Evolutionary conservation across 2,888 invertebrate species (phyloP).

Genomic region (Clanis bilineata): DNA sequence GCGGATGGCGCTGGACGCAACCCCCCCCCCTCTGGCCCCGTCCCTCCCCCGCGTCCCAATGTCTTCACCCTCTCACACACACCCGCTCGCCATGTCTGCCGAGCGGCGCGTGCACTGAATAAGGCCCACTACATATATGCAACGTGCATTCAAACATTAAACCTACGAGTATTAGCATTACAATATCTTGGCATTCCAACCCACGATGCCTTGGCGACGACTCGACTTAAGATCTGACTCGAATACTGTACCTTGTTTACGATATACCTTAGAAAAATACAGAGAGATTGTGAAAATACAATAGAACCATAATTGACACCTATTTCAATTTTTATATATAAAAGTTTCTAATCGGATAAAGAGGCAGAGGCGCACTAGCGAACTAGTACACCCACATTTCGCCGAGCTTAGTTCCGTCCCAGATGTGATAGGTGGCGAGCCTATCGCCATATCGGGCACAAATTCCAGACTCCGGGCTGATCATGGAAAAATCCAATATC

Average conservation of each 20-base stretch:
- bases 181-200: neutral
- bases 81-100: slow-evolving; percentile 21
- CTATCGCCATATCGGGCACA: too few relatives aligned
- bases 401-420: too few relatives aligned
- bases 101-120: slow-evolving; percentile 16
- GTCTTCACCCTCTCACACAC: slow-evolving; percentile 23
- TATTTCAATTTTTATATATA: too few relatives aligned
- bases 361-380: too few relatives aligned
- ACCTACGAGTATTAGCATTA: neutral
- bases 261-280: too few relatives aligned
- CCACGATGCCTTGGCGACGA: neutral
- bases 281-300: too few relatives aligned
- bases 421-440: too few relatives aligned
- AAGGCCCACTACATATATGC: slow-evolving; percentile 16
- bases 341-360: too few relatives aligned
- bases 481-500: too few relatives aligned
- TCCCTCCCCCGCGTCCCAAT: slow-evolving; percentile 20
- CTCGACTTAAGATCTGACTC: neutral
- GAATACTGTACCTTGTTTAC: neutral
- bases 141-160: neutral
- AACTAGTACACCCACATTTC: too few relatives aligned
- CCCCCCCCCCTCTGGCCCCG: slow-evolving; percentile 22
- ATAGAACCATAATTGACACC: too few relatives aligned
- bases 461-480: too few relatives aligned
- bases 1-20: slow-evolving; percentile 27